Percentiles rank a stretch among this genome's conserved stretches.
These are phyloP conservation scores for Plebejus anna DNA, from an alignment of 2,888 invertebrate genomes.

Conservation along the genomic window DNA sequence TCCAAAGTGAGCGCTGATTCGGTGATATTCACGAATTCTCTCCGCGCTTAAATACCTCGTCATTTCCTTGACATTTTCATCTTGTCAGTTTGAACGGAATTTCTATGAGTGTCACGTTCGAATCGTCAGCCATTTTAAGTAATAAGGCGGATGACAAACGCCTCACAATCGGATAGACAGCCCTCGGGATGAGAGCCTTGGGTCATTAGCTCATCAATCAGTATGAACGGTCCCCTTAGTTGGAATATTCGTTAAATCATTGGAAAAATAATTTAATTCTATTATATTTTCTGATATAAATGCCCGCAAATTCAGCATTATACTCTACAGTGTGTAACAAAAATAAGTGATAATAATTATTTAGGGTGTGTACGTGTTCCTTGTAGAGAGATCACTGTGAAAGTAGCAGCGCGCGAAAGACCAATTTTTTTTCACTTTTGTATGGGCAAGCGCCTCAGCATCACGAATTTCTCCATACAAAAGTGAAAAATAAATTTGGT, in stretches of 20 bases:
- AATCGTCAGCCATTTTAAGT: slow-evolving; percentile 28
- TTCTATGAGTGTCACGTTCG: slow-evolving; percentile 21
- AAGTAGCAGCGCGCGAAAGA: too few relatives aligned
- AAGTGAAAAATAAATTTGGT: too few relatives aligned
- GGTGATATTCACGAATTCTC: slow-evolving; percentile 4
- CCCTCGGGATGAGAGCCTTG: slow-evolving; percentile 36
- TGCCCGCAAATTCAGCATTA: background rate
- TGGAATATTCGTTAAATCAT: slow-evolving; percentile 41
- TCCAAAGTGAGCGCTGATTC: slow-evolving; percentile 16
- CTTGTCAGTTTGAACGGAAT: slow-evolving; percentile 15
- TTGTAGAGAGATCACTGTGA: too few relatives aligned
- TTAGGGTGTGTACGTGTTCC: too few relatives aligned
- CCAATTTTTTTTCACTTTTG: too few relatives aligned
- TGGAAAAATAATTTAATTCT: background rate
- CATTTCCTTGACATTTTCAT: slow-evolving; percentile 6
- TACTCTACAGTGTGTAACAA: too few relatives aligned
- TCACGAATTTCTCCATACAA: too few relatives aligned
- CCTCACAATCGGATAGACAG: slow-evolving; percentile 34
- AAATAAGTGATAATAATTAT: too few relatives aligned
- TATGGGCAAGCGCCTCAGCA: too few relatives aligned
- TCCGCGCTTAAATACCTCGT: background rate
- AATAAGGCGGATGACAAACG: slow-evolving; percentile 33
- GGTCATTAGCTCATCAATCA: slow-evolving; percentile 53
- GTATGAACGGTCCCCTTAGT: slow-evolving; percentile 47
- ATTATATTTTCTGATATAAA: background rate